Percentiles rank a stretch among this genome's conserved stretches.
These are phyloP conservation scores for Malurus splendens DNA, from an alignment of 2,797 vertebrate species.

Conservation along the genomic window DNA sequence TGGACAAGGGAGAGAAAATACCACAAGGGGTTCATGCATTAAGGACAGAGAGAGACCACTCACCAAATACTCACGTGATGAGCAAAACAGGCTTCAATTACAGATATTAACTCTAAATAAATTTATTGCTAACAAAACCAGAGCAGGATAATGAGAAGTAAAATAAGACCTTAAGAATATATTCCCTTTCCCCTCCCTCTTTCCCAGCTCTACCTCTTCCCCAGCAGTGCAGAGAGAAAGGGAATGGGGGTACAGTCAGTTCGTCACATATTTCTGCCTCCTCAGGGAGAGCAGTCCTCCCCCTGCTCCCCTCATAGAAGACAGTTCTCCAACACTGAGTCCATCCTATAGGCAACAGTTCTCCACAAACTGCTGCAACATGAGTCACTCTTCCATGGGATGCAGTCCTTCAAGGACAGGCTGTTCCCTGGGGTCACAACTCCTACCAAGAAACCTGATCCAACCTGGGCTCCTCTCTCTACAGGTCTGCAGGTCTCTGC, in stretches of 20 bases:
- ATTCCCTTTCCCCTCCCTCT: neutral
- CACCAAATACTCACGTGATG: neutral
- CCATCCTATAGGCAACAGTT: neutral
- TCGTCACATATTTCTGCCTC: neutral
- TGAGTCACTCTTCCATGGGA: fast-evolving
- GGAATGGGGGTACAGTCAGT: neutral
- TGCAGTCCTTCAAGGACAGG: neutral
- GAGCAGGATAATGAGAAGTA: neutral
- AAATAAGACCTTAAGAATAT: neutral
- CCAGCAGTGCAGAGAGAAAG: neutral
- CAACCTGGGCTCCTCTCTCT: neutral
- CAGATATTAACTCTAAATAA: neutral
- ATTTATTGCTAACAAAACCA: neutral
- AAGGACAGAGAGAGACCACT: neutral
- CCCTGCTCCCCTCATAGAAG: neutral
- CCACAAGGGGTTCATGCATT: neutral
- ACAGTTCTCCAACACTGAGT: neutral
- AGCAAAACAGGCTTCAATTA: neutral
- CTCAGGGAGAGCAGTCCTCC: neutral
- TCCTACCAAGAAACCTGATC: neutral
- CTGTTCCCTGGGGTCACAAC: neutral
- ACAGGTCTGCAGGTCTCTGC: neutral
- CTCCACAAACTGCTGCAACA: neutral
- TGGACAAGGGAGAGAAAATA: neutral
- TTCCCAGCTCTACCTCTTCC: neutral